A percentile compares a stretch with the other conserved stretches of the same genome.
Evolutionary conservation across 2,888 invertebrate genomes (phyloP).

Genomic region (Cerceris rybyensis): DNA sequence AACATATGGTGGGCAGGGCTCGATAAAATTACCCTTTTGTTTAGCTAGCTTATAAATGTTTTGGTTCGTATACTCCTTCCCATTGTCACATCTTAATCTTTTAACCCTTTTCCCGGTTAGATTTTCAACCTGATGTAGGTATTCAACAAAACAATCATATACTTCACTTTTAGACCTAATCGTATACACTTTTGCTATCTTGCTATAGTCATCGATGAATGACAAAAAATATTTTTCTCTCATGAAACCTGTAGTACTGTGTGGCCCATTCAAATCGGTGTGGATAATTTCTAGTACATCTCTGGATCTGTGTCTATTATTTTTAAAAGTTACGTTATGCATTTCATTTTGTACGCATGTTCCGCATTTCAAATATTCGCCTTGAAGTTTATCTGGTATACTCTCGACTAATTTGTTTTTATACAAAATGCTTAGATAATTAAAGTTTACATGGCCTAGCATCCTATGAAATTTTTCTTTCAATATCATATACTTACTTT

Average conservation of each 20-base stretch:
- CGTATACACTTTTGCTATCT: background rate
- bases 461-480: background rate
- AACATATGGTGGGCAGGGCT: slow-evolving; percentile 11
- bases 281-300: slow-evolving; percentile 6
- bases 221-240: slow-evolving; percentile 6
- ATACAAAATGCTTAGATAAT: background rate
- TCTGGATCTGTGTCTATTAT: background rate
- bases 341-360: slow-evolving; percentile 5
- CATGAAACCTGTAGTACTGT: background rate
- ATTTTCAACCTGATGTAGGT: slow-evolving; percentile 5
- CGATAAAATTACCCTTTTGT: slow-evolving; percentile 3
- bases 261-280: slow-evolving; percentile 13
- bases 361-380: background rate
- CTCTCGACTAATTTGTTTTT: background rate
- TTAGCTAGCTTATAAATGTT: background rate
- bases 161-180: background rate
- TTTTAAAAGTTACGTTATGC: slow-evolving; percentile 8
- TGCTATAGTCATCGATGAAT: background rate
- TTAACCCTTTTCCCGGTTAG: slow-evolving; percentile 3
- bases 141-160: background rate
- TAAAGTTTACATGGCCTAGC: background rate
- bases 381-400: background rate
- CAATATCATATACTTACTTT: background rate
- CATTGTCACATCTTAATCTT: slow-evolving; percentile 10
- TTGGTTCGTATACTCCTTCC: background rate